phyloP scores from a whole-genome alignment of 1,140 invertebrate species.

The Globodera ellingtonae region DNA sequence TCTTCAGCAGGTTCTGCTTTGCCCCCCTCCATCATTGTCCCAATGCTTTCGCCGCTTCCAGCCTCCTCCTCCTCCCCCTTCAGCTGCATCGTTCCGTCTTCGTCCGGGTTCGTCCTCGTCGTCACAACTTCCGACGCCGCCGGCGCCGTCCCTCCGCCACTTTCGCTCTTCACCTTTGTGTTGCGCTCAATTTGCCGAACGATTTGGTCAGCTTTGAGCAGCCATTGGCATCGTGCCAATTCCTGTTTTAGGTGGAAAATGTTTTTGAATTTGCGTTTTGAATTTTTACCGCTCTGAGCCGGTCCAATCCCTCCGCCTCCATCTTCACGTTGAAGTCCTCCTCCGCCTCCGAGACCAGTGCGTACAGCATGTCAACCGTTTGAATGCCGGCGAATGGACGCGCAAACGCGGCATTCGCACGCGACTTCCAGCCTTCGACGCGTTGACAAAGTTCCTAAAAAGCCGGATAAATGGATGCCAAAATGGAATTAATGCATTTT shows the following conservation, averaged over 20 bases:
- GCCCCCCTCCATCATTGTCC: not conserved
- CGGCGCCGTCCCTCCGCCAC: not conserved
- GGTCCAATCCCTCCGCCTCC: constrained; percentile 11
- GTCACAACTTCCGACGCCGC: not conserved
- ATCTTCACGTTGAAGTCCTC: constrained; percentile 24
- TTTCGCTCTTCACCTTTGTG: not conserved
- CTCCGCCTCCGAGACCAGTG: constrained; percentile 27
- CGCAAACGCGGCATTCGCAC: not conserved
- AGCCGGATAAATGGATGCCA: constrained; percentile 5
- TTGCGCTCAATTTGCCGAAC: constrained; percentile 1
- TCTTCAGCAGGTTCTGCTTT: not conserved
- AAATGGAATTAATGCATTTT: no score
- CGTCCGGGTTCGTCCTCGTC: constrained; percentile 9
- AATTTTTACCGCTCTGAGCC: constrained; percentile 2
- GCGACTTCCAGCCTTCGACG: constrained; percentile 30
- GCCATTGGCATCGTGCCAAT: constrained; percentile 35
- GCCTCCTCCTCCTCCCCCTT: not conserved
- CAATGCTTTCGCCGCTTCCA: constrained; percentile 5
- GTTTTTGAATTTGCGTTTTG: not conserved
- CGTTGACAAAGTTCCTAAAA: constrained; percentile 36
- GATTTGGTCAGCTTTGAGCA: constrained; percentile 30
- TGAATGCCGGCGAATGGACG: constrained; percentile 4
- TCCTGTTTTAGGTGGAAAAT: not conserved
- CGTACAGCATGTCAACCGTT: constrained; percentile 19
- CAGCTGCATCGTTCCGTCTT: not conserved